Base-by-base conservation (phyloP, 2,797 vertebrate genomes). In the Clarias laeviceps region DNA sequence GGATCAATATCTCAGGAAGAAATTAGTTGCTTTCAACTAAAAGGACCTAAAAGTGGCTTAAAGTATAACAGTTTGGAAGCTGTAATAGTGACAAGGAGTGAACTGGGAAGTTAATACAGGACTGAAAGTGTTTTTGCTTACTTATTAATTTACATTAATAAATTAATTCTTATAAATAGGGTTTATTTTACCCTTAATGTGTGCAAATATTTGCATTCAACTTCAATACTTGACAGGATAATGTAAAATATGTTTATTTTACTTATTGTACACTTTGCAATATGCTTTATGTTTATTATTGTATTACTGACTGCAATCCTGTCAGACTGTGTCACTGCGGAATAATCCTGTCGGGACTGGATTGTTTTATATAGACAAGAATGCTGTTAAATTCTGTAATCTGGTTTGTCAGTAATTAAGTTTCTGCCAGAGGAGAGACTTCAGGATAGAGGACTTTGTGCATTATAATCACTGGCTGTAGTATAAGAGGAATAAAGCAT, bases 271-370 rank as follows among this genome's bases (percentile, higher is more conserved):
- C 11, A 45, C 27, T 29, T 3, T 29, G 50, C 14, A 27, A 50
- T 4, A 32, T 27, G 50, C 17, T 76, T 76, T 32, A 56, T 57
- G 27, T 57, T 76, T 56, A 76, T 54, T 57, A 77, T 32, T 77
- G 18, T 59, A 34, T 59, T 59, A 59, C 74, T n/a, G n/a, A n/a
- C 54, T 77, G 57, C 14, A 59, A 59, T 59, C 74, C 74, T 77
- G 29, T 77, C 27, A 34, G 22, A 34, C 74, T 77, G 50, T 76
- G 74, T 50, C 54, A 77, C 73, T 77, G 73, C 57, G 73, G 50
- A 57, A 76, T 7, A 54, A 27, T 54, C n/a, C 40, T 27, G 1
- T 70, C 5, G 22, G n/a, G 24, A 22, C 4, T 40, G 45, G 6
- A 74, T 8, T 18, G 24, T 20, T 76, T 57, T 29, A 56, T 76